Evolutionary conservation across 2,888 invertebrate genomes (phyloP), one percentile per base, ranked within the genome.

Genomic region (Synanthedon formicaeformis): DNA sequence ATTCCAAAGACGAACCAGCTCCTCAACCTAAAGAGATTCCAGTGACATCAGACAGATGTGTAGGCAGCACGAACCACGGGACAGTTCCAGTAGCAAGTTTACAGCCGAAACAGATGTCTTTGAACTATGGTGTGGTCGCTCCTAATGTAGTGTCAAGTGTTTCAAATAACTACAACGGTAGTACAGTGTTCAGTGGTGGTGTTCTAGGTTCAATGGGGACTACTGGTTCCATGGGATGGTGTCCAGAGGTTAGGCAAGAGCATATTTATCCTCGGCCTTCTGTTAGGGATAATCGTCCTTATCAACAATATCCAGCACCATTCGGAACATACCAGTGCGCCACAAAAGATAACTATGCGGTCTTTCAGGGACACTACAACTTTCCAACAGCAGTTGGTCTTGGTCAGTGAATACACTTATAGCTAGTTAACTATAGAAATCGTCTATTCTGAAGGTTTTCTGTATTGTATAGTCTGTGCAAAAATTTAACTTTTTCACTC

Each of bases 321-420:
- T 71, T 83, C 41, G 65, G 72, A 51, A 67, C 80, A 3, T 88
- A 88, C 54, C 88, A 87, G 66, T 88, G 88, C 52, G 84, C 84
- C 8, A 62, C 81, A 4, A 88, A 88, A 56, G 87, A 88, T 50
- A 88, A 85, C 60, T 88, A 87, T 60, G 66, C 79, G 14, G 72
- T 88, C 64, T 87, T 88, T 59, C 88, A 88, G 63, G 88, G 88
- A 66, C 88, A 88, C 65, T 86, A 86, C 56, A 85, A 81, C 60
- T 68, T 86, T 55, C 85, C 83, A 65, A 81, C 85, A 8, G 81
- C 87, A 1, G 74, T 88, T 51, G 88, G 87, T 50, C 72, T 88
- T 54, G 84, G 88, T 61, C 88, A 87, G 62, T 88, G 68, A 64
- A 23, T 34, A 34, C 34, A 8, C 8, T 27, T 27, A 27, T 27